A percentile compares a stretch with the other conserved stretches of the same genome.
Evolutionary conservation across 2,113 vertebrate species (phyloP).

Genomic region (Pedionomus torquatus): DNA sequence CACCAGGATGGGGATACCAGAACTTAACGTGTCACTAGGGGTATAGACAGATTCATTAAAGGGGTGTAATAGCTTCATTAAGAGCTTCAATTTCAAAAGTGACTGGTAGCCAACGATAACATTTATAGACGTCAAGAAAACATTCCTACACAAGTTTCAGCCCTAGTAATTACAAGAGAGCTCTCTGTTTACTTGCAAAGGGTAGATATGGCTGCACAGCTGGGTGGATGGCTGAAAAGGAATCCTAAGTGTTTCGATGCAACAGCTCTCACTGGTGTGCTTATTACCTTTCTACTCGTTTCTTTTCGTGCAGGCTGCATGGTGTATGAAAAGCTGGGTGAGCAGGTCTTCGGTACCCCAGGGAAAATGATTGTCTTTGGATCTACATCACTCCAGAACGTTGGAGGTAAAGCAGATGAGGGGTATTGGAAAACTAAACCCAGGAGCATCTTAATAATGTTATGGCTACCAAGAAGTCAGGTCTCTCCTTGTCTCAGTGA

Average conservation of each 20-base stretch:
- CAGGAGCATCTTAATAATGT: background rate
- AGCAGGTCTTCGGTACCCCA: conserved; percentile 79
- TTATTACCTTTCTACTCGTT: background rate
- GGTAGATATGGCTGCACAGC: background rate
- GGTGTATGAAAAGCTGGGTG: conserved; percentile 84
- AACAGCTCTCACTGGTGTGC: background rate
- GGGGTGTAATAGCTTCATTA: background rate
- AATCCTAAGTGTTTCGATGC: background rate
- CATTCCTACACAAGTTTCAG: background rate
- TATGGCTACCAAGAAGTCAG: background rate
- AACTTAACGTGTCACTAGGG: background rate
- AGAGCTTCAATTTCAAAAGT: background rate
- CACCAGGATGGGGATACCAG: background rate
- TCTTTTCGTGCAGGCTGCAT: conserved; percentile 75
- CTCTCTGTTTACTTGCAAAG: background rate
- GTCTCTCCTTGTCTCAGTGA: background rate
- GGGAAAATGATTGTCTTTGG: conserved; percentile 80
- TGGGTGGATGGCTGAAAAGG: background rate
- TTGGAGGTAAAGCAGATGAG: conserved; percentile 76
- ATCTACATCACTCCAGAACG: conserved; percentile 80
- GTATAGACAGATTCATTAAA: background rate
- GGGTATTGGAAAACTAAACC: background rate
- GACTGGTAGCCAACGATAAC: background rate
- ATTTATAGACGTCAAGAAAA: conserved; percentile 19
- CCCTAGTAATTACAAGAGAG: background rate